Base-by-base conservation (phyloP, 2,113 vertebrate genomes). In the Pomatorhinus ruficollis region DNA sequence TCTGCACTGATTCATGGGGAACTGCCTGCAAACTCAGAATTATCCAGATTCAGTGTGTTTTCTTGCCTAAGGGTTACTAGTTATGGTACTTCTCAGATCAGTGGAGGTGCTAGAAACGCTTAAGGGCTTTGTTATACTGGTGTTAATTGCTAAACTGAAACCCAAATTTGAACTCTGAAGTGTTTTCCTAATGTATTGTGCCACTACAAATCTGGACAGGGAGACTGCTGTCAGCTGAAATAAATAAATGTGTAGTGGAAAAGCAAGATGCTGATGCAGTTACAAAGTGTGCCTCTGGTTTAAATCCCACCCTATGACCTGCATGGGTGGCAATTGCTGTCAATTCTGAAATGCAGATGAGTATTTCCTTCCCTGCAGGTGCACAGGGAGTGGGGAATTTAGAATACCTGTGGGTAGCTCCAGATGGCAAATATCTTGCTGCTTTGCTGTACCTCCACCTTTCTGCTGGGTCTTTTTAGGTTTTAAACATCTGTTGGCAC, bases 21-120 rank as follows among this genome's bases (percentile, higher is more conserved):
- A 1, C 33, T 82, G 81, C 30, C 53, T 85, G 59, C 18, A 92
- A 94, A 6, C 63, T 94, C 79, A 35, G 54, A 61, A 53, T 69
- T 59, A 85, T 6, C 89, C 80, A 77, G 75, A 74, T 60, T 65
- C 3, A 5, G 40, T 33, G 53, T 81, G 79, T 80, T 93, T 88
- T 93, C 27, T 93, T 88, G 90, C 95, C 70, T 97, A 50, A 50
- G 90, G 87, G 84, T 80, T 91, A 65, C 84, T 59, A 65, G 75
- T 69, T 61, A 15, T 40, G 59, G 81, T 93, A 31, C 59, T 88
- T 85, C 87, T 94, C 70, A 74, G 89, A 90, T 88, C 66, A 76
- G 42, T 59, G 75, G 75, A 93, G 64, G 72, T 89, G 75, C 52
- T 91, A 86, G 87, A 96, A 95, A 93, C 2, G 78, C 88, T 93